Base-by-base conservation (phyloP, 2,888 invertebrate species). In the Xiphydria camelus region DNA sequence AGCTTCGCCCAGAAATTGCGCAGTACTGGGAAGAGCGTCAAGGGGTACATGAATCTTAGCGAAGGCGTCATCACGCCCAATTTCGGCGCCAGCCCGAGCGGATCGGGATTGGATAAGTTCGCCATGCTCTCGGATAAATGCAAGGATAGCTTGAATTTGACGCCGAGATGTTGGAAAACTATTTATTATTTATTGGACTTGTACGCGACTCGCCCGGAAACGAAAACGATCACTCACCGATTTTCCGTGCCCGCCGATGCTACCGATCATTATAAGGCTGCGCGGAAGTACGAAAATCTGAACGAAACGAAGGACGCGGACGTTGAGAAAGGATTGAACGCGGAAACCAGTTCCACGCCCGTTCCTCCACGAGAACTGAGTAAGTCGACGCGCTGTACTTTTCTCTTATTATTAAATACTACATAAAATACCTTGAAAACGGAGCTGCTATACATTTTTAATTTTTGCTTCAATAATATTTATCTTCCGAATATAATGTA, bases 171-270 rank as follows among this genome's bases (percentile, higher is more conserved):
- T 70, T 97, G 96, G 96, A 88, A 91, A 68, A 96, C 94, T 0
- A 88, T 97, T 57, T 94, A 94, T 73, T 88, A 93, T 73, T 81
- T 97, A 49, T 78, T 97, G 42, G 94, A 96, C 67, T 77, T 96
- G 39, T 97, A 97, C 71, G 94, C 94, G 4, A 92, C 91, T 36
- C 91, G 93, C 85, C 94, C 96, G 0, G 95, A 95, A 69, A 91
- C 94, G 0, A 95, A 95, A 76, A 95, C 94, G 1, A 89, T 95
- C 32, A 85, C 87, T 20, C 89, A 90, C 73, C 80, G 87, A 81
- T 85, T 88, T 68, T 89, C 88, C 0, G 82, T 88, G 55, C 84
- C 83, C 4, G 82, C 83, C 2, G 89, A 89, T 53, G 79, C 84
- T 5, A 83, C 84, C 0, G 91, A 88, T 43, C 83, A 85, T 49